Evolutionary conservation across 2,797 vertebrate genomes (phyloP).

Genomic region (Sebastes hopkinsi): DNA sequence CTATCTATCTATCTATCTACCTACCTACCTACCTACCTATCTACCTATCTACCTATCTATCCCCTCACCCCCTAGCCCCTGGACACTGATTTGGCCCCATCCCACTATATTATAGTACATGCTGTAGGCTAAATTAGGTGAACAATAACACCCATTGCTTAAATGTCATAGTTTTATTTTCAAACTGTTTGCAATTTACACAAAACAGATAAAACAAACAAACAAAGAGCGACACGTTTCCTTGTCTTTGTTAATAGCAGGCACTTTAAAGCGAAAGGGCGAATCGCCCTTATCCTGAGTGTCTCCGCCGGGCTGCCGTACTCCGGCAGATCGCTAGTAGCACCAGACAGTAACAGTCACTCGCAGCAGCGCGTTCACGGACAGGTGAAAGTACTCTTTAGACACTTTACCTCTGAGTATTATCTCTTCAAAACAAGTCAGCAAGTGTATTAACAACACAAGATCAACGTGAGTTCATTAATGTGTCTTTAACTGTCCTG

Average conservation of each 20-base stretch:
- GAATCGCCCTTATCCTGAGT: conserved; percentile 13
- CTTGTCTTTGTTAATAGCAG: background rate
- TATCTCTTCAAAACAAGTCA: background rate
- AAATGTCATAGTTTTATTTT: background rate
- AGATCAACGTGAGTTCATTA: background rate
- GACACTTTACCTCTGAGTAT: conserved; percentile 28
- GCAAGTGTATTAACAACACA: background rate
- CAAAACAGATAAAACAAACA: background rate
- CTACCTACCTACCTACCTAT: accelerated
- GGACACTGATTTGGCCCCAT: background rate
- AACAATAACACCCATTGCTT: background rate
- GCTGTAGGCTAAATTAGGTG: background rate
- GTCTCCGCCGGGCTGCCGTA: conserved; percentile 63
- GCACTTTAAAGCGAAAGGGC: background rate
- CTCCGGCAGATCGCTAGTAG: conserved; percentile 39
- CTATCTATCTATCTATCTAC: accelerated
- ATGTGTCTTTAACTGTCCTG: background rate
- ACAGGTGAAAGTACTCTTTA: conserved; percentile 71
- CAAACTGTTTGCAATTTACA: background rate
- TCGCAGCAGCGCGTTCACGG: conserved; percentile 9
- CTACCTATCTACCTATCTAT: too few relatives aligned
- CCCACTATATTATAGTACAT: background rate
- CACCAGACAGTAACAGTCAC: background rate
- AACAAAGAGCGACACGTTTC: background rate
- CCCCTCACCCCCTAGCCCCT: background rate